phyloP scores from a whole-genome alignment of 2,113 vertebrate genomes.

The Progne subis region DNA sequence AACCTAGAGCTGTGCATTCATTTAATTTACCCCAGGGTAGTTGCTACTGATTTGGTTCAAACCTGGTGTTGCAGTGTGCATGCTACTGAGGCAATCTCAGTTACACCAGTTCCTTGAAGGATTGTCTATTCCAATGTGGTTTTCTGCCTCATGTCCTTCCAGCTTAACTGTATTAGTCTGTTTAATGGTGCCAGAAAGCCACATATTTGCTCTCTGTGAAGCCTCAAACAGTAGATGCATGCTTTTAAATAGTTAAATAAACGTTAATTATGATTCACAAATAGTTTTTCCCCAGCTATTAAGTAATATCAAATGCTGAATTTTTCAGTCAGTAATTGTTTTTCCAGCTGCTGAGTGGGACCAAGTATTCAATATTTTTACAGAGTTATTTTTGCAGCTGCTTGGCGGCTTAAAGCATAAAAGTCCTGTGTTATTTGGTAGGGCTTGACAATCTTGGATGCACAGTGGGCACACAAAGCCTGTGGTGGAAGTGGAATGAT shows the following conservation, averaged over 20 bases:
- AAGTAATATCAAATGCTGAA: constrained; percentile 43
- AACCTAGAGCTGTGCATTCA: neutral
- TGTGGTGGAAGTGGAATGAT: constrained; percentile 19
- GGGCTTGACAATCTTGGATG: neutral
- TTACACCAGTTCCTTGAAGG: neutral
- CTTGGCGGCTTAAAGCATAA: neutral
- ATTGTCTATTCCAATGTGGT: neutral
- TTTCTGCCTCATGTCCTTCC: neutral
- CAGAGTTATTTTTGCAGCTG: constrained; percentile 59
- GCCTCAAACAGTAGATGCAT: constrained; percentile 9
- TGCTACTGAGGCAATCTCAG: neutral
- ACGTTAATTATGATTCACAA: constrained; percentile 53
- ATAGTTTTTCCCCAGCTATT: constrained; percentile 49
- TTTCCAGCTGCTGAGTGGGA: constrained; percentile 45
- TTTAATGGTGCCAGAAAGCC: constrained; percentile 28
- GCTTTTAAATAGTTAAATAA: constrained; percentile 57
- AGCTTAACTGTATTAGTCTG: neutral
- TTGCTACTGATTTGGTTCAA: neutral
- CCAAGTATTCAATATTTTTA: constrained; percentile 46
- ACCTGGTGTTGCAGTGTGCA: neutral
- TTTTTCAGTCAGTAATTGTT: constrained; percentile 64
- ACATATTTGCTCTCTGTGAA: neutral
- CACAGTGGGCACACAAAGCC: neutral
- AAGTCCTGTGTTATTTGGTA: constrained; percentile 12
- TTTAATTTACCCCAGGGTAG: neutral